These are phyloP conservation scores for Oncorhynchus kisutch DNA, from an alignment of 2,113 vertebrate species.

Conservation along the genomic window DNA sequence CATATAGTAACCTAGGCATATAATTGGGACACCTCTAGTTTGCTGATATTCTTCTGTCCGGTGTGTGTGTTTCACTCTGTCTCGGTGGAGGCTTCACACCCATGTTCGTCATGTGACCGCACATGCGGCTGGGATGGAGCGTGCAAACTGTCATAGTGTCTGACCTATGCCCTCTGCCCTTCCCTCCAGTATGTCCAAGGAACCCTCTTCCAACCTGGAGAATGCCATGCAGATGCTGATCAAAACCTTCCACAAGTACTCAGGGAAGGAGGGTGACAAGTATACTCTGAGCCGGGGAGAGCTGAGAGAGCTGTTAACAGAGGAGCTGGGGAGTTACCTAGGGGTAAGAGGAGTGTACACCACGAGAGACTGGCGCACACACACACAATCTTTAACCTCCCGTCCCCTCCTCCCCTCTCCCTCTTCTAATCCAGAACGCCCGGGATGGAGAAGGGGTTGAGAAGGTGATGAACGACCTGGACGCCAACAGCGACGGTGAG, in stretches of 20 bases:
- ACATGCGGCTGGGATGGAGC: constrained; percentile 68
- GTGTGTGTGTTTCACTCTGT: constrained; percentile 36
- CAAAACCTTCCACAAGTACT: constrained; percentile 85
- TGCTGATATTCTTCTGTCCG: constrained; percentile 12
- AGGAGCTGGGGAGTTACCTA: constrained; percentile 77
- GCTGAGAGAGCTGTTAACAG: constrained; percentile 80
- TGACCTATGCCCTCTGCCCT: constrained; percentile 45
- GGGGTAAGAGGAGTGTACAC: constrained; percentile 59
- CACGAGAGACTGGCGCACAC: constrained; percentile 38
- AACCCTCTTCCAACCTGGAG: constrained; percentile 77
- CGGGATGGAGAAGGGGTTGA: constrained; percentile 79
- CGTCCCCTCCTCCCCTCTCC: not conserved
- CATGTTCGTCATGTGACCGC: constrained; percentile 59
- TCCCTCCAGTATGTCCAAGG: constrained; percentile 74
- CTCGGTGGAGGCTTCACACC: constrained; percentile 24
- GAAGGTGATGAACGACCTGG: constrained; percentile 80
- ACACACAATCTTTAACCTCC: not conserved
- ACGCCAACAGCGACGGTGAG: constrained; percentile 79
- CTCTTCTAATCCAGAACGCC: constrained; percentile 55
- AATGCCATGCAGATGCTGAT: constrained; percentile 83
- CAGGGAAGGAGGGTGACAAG: constrained; percentile 83
- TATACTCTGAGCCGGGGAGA: constrained; percentile 79
- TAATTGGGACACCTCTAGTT: constrained; percentile 3
- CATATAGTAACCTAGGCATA: no score
- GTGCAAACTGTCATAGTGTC: constrained; percentile 38